These are phyloP conservation scores for Drosophila demipolita DNA, from an alignment of 2,888 invertebrate genomes.

Conservation along the genomic window DNA sequence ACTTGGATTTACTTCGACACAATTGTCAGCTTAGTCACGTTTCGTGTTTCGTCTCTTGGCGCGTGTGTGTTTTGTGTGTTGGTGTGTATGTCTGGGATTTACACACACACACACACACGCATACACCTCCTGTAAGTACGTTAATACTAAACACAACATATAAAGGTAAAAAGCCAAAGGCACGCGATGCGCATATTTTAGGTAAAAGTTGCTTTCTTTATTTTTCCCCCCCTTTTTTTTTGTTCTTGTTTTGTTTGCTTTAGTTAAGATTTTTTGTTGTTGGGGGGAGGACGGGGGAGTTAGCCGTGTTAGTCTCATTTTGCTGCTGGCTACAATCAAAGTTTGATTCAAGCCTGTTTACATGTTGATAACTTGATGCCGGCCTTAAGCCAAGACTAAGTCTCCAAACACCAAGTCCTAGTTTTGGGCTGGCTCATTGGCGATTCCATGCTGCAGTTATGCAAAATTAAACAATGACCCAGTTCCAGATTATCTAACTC, in stretches of 20 bases:
- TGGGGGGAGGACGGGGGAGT: slow-evolving; percentile 1
- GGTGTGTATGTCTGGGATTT: slow-evolving; percentile 43
- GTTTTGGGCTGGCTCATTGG: background rate
- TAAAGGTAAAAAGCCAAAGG: slow-evolving; percentile 77
- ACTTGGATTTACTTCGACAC: slow-evolving; percentile 79
- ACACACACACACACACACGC: slow-evolving; percentile 12
- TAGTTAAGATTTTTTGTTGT: slow-evolving; percentile 26
- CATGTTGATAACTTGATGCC: slow-evolving; percentile 53
- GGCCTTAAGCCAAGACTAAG: slow-evolving; percentile 25
- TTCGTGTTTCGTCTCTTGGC: slow-evolving; percentile 54
- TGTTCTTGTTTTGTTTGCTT: slow-evolving; percentile 60
- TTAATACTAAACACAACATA: slow-evolving; percentile 77
- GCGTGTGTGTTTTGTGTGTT: slow-evolving; percentile 13
- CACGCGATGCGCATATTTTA: slow-evolving; percentile 78
- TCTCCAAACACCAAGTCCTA: background rate
- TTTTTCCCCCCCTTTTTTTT: slow-evolving; percentile 12
- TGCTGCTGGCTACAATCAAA: slow-evolving; percentile 64
- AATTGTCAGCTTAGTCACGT: slow-evolving; percentile 81
- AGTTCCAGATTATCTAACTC: slow-evolving; percentile 21
- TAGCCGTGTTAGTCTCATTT: slow-evolving; percentile 45
- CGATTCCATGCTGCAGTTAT: slow-evolving; percentile 36
- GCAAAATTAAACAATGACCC: slow-evolving; percentile 64
- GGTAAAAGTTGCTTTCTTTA: slow-evolving; percentile 56
- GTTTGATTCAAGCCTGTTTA: slow-evolving; percentile 62
- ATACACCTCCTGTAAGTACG: slow-evolving; percentile 23